Conservation (phyloP, 2,113 vertebrate species). For the Riparia riparia region DNA sequence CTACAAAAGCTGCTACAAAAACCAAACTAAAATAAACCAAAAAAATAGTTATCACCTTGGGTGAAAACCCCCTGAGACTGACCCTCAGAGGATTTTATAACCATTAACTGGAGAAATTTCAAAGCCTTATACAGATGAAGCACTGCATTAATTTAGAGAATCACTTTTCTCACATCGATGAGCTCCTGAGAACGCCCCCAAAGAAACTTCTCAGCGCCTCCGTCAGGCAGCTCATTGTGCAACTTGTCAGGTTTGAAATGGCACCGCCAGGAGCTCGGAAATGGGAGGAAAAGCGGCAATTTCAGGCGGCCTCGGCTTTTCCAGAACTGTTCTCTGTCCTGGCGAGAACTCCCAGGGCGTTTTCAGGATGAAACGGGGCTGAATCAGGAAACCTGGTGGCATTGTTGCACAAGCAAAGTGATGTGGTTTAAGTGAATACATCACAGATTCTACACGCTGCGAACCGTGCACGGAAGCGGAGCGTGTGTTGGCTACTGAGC, state of each 20-base stretch:
- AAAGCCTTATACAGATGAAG: background rate
- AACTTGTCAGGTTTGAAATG: background rate
- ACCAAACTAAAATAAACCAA: background rate
- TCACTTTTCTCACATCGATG: background rate
- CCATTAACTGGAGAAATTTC: background rate
- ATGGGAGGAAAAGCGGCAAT: background rate
- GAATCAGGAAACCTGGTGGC: background rate
- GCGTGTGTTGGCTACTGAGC: rapidly evolving
- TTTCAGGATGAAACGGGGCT: background rate
- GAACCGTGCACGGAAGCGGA: background rate
- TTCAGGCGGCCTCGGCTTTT: background rate
- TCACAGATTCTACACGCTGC: rapidly evolving
- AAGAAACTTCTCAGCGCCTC: background rate
- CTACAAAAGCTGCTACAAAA: background rate
- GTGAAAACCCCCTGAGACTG: background rate
- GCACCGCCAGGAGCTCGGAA: background rate
- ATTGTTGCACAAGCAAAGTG: background rate
- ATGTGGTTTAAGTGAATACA: background rate
- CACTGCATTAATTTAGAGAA: background rate
- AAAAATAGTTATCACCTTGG: background rate
- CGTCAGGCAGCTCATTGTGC: background rate
- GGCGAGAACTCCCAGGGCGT: background rate
- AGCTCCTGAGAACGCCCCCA: background rate
- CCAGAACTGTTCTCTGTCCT: background rate
- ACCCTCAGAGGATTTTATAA: background rate